These are phyloP conservation scores for Rhyacichthys aspro DNA, from an alignment of 2,797 vertebrate species.

Conservation along the genomic window DNA sequence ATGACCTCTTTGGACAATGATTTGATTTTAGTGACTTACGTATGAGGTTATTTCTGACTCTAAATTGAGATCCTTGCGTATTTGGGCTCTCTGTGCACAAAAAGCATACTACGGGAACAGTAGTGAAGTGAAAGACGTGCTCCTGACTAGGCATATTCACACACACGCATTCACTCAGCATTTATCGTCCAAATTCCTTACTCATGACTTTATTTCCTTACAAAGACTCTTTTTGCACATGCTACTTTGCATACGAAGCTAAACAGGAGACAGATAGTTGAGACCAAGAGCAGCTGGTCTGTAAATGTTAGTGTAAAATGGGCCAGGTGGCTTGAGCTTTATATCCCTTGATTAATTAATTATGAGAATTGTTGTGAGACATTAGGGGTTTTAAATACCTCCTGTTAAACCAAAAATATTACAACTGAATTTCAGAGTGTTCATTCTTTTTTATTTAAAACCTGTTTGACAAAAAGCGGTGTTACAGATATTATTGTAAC, in stretches of 20 bases:
- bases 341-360: slow-evolving; percentile 21
- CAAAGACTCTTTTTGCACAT: slow-evolving; percentile 17
- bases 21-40: slow-evolving; percentile 30
- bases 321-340: slow-evolving; percentile 25
- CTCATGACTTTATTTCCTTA: slow-evolving; percentile 21
- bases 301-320: slow-evolving; percentile 10
- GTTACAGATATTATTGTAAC: too few species aligned
- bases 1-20: slow-evolving; percentile 32
- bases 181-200: slow-evolving; percentile 41
- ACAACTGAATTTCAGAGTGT: background rate
- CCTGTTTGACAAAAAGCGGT: too few species aligned
- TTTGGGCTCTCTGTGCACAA: slow-evolving; percentile 48
- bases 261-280: slow-evolving; percentile 7
- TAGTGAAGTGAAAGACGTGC: slow-evolving; percentile 31
- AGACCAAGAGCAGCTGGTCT: slow-evolving; percentile 6
- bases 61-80: slow-evolving; percentile 33
- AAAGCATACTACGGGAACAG: slow-evolving; percentile 39
- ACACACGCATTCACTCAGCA: slow-evolving; percentile 20
- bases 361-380: slow-evolving; percentile 10
- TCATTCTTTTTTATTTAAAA: too few species aligned
- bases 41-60: slow-evolving; percentile 42
- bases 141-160: slow-evolving; percentile 49
- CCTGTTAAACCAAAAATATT: slow-evolving; percentile 13
- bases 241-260: slow-evolving; percentile 11
- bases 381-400: slow-evolving; percentile 5